Evolutionary conservation across 2,113 vertebrate genomes (phyloP), one percentile per base, ranked within the genome.

Genomic region (Procavia capensis): DNA sequence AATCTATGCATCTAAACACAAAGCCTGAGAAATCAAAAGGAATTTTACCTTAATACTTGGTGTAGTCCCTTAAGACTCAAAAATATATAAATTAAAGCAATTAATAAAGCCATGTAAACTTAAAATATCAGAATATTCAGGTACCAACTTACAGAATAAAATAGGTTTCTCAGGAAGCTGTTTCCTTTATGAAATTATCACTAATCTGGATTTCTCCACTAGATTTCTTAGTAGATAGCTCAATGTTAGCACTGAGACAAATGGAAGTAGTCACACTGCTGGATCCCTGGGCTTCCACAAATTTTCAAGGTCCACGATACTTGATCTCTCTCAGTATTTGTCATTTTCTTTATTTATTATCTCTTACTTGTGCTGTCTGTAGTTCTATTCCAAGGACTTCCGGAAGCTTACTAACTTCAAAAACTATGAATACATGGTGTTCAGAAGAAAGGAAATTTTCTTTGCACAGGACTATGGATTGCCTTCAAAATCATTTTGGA

Each of bases 191-290:
- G 9, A 27, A 68, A 0, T 80, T 19, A 19, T 10, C 29, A 8
- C 25, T 85, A 76, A 13, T 74, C 34, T 93, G 54, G 16, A 82
- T 95, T 94, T 94, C 57, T 88, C 27, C 1, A 3, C 22, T 72
- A 31, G 31, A 50, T 88, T 45, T 50, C 54, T 78, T 78, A 29
- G 29, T 47, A 14, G 34, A 90, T 85, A 92, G 95, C 43, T 75
- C 43, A 95, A 72, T 74, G 76, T 93, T 86, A 84, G 47, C 75
- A 39, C 76, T 84, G 83, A 89, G 66, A 97, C 61, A 70, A 70
- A 86, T 75, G 34, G 93, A 64, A 70, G 3, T 24, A 82, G 36
- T 57, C 63, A 92, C 47, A 84, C 81, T 92, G 83, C 85, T 95
- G 86, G 6, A 11, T 63, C 50, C 6, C 31, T 80, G 88, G 59